phyloP scores from a whole-genome alignment of 2,797 vertebrate species.

The Spatula clypeata region DNA sequence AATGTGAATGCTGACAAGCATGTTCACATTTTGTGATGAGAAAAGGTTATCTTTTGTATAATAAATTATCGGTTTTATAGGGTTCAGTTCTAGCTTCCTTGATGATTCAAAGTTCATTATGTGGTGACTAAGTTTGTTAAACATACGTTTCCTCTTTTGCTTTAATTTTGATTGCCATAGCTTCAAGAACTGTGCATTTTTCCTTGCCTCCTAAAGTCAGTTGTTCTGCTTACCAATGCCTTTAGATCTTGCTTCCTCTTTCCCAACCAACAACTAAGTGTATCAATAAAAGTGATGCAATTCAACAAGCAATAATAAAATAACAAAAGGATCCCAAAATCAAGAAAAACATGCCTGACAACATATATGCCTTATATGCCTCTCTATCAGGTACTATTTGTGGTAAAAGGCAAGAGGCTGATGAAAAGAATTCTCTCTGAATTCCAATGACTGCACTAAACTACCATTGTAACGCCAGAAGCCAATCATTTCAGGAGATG shows the following conservation, averaged over 20 bases:
- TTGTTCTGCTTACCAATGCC: neutral
- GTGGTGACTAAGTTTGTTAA: constrained; percentile 34
- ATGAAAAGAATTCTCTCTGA: neutral
- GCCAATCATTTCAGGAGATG: neutral
- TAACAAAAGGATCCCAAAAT: neutral
- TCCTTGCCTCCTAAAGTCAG: neutral
- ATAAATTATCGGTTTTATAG: neutral
- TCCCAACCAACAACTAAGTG: neutral
- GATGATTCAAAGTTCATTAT: constrained; percentile 5
- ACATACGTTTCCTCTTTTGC: neutral
- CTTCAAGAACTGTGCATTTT: neutral
- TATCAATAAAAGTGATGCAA: neutral
- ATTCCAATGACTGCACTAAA: neutral
- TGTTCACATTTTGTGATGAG: neutral
- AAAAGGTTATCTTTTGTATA: neutral
- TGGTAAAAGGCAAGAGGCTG: neutral
- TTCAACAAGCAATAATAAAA: neutral
- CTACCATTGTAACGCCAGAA: neutral
- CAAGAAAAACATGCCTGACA: neutral
- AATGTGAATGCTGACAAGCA: neutral
- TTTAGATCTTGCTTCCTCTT: neutral
- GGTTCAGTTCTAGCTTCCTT: neutral
- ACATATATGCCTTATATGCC: neutral
- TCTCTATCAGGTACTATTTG: neutral
- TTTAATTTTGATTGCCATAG: neutral